Percentiles rank a stretch among this genome's conserved stretches.
Evolutionary conservation across 1,140 invertebrate genomes (phyloP).

Genomic region (Onthophagus taurus): DNA sequence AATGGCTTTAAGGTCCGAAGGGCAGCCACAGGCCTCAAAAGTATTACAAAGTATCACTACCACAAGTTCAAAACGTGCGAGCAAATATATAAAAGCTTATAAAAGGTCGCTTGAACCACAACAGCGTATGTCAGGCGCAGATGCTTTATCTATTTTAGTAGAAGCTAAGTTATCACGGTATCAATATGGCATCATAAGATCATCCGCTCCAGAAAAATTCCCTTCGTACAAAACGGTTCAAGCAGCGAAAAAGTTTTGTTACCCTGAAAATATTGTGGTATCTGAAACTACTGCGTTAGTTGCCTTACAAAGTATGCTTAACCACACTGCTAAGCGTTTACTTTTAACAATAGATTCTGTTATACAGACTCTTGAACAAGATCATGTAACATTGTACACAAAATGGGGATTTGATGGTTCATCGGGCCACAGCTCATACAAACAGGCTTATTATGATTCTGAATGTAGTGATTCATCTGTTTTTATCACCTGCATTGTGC

Average conservation of each 20-base stretch:
- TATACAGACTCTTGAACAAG: conserved; percentile 1
- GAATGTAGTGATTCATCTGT: background rate
- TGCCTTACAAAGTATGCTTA: conserved; percentile 6
- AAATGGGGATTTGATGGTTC: conserved; percentile 8
- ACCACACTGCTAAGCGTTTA: background rate
- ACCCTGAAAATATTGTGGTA: conserved; percentile 4
- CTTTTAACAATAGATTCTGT: background rate
- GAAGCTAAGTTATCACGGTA: conserved; percentile 1
- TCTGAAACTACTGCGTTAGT: background rate
- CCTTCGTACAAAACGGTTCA: conserved; percentile 3
- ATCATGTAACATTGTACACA: background rate
- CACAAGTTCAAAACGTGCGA: background rate
- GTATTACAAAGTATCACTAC: no score
- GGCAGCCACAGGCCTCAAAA: no score
- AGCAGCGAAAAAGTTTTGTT: conserved; percentile 4
- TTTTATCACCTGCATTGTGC: conserved; percentile 8
- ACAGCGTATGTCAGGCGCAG: no score
- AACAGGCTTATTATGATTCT: conserved; percentile 7
- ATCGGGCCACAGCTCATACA: conserved; percentile 8
- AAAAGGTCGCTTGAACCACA: no score
- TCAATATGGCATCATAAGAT: background rate
- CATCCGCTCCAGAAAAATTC: background rate
- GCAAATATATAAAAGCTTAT: conserved; percentile 1
- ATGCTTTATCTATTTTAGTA: conserved; percentile 6
- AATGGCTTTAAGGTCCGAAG: no score